Base-by-base conservation (phyloP, 2,797 vertebrate species). In the Thaleichthys pacificus region DNA sequence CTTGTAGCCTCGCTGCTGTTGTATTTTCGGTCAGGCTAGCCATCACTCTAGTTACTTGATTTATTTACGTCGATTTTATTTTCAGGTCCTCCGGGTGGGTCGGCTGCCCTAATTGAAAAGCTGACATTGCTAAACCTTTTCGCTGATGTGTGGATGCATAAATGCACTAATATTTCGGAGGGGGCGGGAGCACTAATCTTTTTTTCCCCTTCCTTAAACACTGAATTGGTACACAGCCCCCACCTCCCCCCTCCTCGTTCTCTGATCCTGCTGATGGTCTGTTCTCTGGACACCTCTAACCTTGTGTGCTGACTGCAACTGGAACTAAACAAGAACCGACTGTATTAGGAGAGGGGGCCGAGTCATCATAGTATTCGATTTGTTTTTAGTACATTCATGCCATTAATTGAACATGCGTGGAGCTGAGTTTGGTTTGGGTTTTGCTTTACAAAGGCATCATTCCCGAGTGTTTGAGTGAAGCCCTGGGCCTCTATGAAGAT, bases 201-300 rank as follows among this genome's bases (percentile, higher is more conserved):
- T 49, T 77, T 71, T 42, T 11, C 38, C 8, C 38, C 8, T 58
- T 76, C 80, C 30, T 62, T 26, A 74, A 63, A 86, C 83, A 84
- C 80, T 84, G 82, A 78, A 79, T 77, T 74, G 80, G 75, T 70
- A 35, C 77, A 73, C 60, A 69, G 80, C 80, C 85, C 76, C 80
- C 73, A 83, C 19, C 9, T 28, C 24, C 61, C 61, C 60, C 58
- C 47, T 22, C 24, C 30, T 15, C 19, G 17, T 42, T 30, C 79
- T 69, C 56, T 57, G 70, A 76, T 64, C 77, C 57, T 74, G 66
- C 77, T 75, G 74, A 79, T 2, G 1, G 51, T 38, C 12, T 73
- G 75, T 15, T 26, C 30, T 38, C 56, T 42, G 30, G 24, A 68
- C 24, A 68, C 74, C 32, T 77, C 68, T 82, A 70, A 86, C 69